Conservation (phyloP, 2,113 vertebrate species). For the Lycaon pictus region DNA sequence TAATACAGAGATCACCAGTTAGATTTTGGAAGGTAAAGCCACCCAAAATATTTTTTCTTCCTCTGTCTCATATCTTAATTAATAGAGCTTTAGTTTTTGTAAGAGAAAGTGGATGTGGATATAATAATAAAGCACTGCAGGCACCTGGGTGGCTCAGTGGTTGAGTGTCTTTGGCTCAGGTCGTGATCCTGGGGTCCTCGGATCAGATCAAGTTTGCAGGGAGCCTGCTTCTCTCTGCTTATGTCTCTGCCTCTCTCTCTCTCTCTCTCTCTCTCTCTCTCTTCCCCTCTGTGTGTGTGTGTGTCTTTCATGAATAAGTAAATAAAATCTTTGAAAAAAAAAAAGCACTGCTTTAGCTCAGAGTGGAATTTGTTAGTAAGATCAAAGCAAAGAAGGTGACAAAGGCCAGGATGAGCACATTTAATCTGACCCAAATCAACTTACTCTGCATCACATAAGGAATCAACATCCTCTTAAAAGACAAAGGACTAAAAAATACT, state of each 20-base stretch:
- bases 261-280: too few species aligned
- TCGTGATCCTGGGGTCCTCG: too few species aligned
- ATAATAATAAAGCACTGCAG: background rate
- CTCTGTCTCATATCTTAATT: background rate
- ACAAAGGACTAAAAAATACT: background rate
- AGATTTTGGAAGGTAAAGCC: background rate
- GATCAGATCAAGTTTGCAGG: too few species aligned
- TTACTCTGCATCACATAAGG: slow-evolving; percentile 28
- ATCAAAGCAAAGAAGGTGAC: background rate
- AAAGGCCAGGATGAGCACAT: background rate
- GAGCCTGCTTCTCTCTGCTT: too few species aligned
- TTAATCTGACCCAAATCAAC: background rate
- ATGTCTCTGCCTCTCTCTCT: too few species aligned
- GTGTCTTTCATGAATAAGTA: too few species aligned
- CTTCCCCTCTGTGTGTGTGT: too few species aligned
- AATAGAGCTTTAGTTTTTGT: slow-evolving; percentile 14
- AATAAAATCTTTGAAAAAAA: too few species aligned
- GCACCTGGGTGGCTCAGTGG: too few species aligned
- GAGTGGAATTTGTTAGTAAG: slow-evolving; percentile 29
- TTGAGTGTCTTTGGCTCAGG: too few species aligned
- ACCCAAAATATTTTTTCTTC: slow-evolving; percentile 2
- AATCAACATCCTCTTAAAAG: background rate
- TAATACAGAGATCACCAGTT: background rate
- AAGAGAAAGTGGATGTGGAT: background rate
- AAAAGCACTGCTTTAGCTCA: background rate